Conservation (phyloP, 1,140 invertebrate genomes). For the Drosophila nikananu region DNA sequence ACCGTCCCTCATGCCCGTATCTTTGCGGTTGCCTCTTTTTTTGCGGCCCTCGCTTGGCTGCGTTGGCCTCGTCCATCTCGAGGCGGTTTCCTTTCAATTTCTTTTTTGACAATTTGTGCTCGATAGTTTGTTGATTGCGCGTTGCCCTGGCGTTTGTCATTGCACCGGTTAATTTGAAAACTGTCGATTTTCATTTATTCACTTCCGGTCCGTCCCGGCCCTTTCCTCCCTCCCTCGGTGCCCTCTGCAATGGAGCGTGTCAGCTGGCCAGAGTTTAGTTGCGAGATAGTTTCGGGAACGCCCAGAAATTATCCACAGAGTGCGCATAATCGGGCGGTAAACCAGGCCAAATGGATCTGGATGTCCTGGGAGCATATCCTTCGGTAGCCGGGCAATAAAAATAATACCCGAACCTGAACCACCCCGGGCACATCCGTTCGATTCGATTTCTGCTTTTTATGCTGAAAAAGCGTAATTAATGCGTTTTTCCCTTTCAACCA, state of each 20-base stretch:
- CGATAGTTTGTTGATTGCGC: conserved; percentile 42
- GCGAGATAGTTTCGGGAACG: conserved; percentile 57
- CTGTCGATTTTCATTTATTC: conserved; percentile 79
- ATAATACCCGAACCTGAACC: conserved; percentile 52
- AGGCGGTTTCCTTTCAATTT: conserved; percentile 15
- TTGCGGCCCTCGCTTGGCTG: conserved; percentile 54
- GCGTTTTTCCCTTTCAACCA: conserved; percentile 68
- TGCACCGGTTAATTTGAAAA: conserved; percentile 76
- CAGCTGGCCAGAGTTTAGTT: conserved; percentile 48
- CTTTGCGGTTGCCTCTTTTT: conserved; percentile 56
- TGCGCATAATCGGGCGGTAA: conserved; percentile 72
- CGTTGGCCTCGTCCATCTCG: conserved; percentile 11
- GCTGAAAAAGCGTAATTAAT: conserved; percentile 82
- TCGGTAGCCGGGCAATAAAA: conserved; percentile 30
- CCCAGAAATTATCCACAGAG: conserved; percentile 47
- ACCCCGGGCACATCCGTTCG: conserved; percentile 59
- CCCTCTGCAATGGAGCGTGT: conserved; percentile 50
- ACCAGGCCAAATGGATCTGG: conserved; percentile 63
- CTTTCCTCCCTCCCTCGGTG: neutral
- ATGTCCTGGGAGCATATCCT: conserved; percentile 35
- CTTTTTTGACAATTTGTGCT: conserved; percentile 60
- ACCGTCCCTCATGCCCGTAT: conserved; percentile 15
- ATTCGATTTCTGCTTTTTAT: conserved; percentile 53
- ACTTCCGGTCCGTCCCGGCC: conserved; percentile 56
- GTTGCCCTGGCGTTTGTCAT: conserved; percentile 49